These are phyloP conservation scores for Ophonus ardosiacus DNA, from an alignment of 2,888 invertebrate species.

Conservation along the genomic window DNA sequence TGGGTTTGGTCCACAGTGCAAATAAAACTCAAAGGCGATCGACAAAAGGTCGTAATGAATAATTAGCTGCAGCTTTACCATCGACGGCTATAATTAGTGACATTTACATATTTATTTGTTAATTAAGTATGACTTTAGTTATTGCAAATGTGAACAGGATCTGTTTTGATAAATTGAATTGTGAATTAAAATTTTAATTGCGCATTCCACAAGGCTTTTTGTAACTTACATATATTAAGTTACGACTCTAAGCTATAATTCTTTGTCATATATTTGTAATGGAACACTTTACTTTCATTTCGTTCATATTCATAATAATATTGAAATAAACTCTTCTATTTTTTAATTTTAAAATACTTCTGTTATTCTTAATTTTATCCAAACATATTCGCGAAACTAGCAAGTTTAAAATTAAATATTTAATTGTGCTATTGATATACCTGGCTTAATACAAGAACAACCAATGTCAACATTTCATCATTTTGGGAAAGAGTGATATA, in stretches of 20 bases:
- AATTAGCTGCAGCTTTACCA: slow-evolving; percentile 31
- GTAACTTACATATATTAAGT: neutral
- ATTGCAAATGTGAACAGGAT: slow-evolving; percentile 34
- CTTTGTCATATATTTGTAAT: neutral
- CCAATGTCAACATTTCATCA: no score
- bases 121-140: slow-evolving; percentile 41
- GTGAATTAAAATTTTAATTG: neutral
- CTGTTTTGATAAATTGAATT: slow-evolving; percentile 9
- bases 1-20: slow-evolving; percentile 11
- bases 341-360: no score
- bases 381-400: no score
- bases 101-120: slow-evolving; percentile 61
- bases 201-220: neutral
- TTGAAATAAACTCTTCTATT: no score
- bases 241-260: neutral
- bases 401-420: no score
- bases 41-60: slow-evolving; percentile 59
- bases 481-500: no score
- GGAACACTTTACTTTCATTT: no score
- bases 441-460: no score
- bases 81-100: slow-evolving; percentile 51
- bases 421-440: no score
- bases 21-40: slow-evolving; percentile 39
- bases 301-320: no score
- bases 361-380: no score